Evolutionary conservation across 2,888 invertebrate genomes (phyloP), one percentile per base, ranked within the genome.

Genomic region (Oligia fasciuncula): DNA sequence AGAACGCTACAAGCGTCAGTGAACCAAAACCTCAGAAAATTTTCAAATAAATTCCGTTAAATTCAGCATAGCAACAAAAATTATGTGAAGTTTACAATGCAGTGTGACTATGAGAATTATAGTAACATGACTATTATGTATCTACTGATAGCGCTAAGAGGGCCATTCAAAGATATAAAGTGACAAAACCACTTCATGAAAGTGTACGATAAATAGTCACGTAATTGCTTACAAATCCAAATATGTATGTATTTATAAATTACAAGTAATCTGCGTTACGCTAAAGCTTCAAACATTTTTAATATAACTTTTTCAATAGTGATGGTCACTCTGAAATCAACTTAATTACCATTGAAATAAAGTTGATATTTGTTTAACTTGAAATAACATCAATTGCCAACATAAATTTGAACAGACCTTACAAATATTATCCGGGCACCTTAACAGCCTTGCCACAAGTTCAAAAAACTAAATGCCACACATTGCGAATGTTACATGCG

Each of bases 141-240:
- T 72, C 46, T 54, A 80, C 62, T 63, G 74, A 74, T 81, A 80
- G 57, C 54, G 51, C 23, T 71, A 62, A 67, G 54, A 57, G 40
- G 43, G 74, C 8, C 17, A 71, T 76, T 49, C 43, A 67, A 57
- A 62, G 71, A 76, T 81, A 81, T 81, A 81, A 40, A 49, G 66
- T 60, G 35, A 40, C 29, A 60, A 29, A 66, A 66, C 60, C 17
- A 35, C 40, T 60, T 71, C 19, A 49, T 51, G 29, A 60, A 70
- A 66, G 57, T 76, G 35, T 17, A 77, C 46, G 62, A 49, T 8
- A 14, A 57, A 54, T 35, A 29, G 70, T 54, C 43, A 76, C 60
- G 43, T 76, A 77, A n/a, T 79, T 65, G n/a, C 43, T 46, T n/a
- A 67, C 17, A 23, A 67, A 76, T 71, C 5, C 11, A 29, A 67